Evolutionary conservation across 2,113 vertebrate species (phyloP).

Genomic region (Heterotilapia buettikoferi): DNA sequence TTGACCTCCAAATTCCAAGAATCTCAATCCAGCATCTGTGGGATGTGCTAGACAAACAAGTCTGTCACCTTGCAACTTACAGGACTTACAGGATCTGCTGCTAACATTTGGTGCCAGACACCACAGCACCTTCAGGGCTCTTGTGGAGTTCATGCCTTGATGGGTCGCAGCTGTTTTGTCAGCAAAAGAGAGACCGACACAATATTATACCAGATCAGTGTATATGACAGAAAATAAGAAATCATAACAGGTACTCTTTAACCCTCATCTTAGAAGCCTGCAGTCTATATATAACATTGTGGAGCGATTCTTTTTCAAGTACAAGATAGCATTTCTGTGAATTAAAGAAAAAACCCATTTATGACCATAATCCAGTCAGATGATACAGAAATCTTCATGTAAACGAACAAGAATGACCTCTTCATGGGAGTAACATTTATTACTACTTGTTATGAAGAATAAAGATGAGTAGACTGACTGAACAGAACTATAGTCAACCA

Average conservation of each 20-base stretch:
- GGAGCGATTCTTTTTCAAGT: neutral
- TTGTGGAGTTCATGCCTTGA: neutral
- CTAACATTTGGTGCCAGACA: neutral
- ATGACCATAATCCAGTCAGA: accelerated
- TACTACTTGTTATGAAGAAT: neutral
- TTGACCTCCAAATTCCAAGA: neutral
- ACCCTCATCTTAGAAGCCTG: neutral
- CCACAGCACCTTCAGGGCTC: neutral
- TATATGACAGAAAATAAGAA: neutral
- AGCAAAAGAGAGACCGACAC: neutral
- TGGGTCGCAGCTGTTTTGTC: neutral
- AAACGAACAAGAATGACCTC: neutral
- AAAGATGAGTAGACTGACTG: neutral
- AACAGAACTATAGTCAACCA: neutral
- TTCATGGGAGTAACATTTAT: neutral
- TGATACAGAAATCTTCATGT: neutral
- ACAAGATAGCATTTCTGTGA: neutral
- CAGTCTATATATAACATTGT: neutral
- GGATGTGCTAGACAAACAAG: neutral
- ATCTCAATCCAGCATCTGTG: neutral
- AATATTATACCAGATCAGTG: neutral
- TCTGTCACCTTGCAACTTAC: neutral
- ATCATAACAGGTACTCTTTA: neutral
- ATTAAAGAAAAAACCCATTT: accelerated
- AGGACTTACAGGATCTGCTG: neutral